Base-by-base conservation (phyloP, 64 coral and sea anemone species). In the Montipora foliosa region DNA sequence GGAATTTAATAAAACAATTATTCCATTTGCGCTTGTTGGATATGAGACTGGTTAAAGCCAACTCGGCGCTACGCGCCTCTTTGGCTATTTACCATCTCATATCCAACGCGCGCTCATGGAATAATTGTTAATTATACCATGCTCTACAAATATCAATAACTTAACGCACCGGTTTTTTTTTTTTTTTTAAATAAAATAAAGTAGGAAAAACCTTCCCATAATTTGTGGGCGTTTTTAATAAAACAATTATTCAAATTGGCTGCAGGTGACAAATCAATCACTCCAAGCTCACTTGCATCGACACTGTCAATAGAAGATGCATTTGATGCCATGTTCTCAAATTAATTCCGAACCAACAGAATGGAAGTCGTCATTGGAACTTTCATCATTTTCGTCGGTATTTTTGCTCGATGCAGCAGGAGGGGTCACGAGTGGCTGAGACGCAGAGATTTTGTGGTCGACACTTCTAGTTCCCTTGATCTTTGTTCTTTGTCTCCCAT, bases 251-350 rank as follows among this genome's bases (percentile, higher is more conserved):
- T 8, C 52, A 55, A 61, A 84, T 29, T 85, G 6, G 69, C 80
- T 64, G 90, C 69, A 22, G 71, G 71, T 4, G 90, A 81, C 14
- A 92, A 53, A 57, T 92, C 70, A 61, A 92, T 67, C 10, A 67
- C 17, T 48, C 20, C 48, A 4, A 25, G 29, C 79, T 85, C 49
- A 15, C 59, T 17, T 2, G 50, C 57, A 75, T 83, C 78, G 15
- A 74, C 13, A 44, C 66, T 88, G 3, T 74, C 89, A 74, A 73
- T 47, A 51, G 61, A 86, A 50, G 45, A 7, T 8, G 64, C 16
- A 49, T 71, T 44, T 3, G 82, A 71, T 17, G 66, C 2, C 2
- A n/a, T 21, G 45, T 71, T 86, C n/a, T 86, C 60, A n/a, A n/a
- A n/a, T n/a, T 49, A 21, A 64, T 70, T 86, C 64, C n/a, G 82